Evolutionary conservation across 1,140 invertebrate genomes (phyloP).

Genomic region (Trachelipus rathkii): DNA sequence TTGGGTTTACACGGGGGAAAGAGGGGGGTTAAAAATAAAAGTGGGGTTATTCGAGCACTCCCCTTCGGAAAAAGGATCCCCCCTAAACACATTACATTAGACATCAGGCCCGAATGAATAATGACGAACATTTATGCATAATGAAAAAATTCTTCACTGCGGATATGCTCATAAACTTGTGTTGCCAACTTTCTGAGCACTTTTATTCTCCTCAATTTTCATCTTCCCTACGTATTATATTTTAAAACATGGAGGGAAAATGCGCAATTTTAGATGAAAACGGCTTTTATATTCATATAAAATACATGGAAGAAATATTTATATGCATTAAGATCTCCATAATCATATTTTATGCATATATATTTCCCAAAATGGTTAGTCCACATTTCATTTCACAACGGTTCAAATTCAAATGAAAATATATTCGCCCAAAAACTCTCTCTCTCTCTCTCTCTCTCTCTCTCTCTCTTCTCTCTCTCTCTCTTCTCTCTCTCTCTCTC

Average conservation of each 20-base stretch:
- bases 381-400: slow-evolving; percentile 3
- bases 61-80: neutral
- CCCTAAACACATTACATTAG: slow-evolving; percentile 37
- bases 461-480: too few relatives aligned
- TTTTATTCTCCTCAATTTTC: slow-evolving; percentile 35
- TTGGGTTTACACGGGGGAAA: too few relatives aligned
- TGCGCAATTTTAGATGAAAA: slow-evolving; percentile 13
- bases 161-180: slow-evolving; percentile 39
- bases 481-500: too few relatives aligned
- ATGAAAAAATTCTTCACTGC: slow-evolving; percentile 41
- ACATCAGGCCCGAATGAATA: slow-evolving; percentile 39
- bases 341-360: slow-evolving; percentile 11
- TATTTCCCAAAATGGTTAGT: slow-evolving; percentile 11
- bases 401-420: neutral
- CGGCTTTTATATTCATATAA: slow-evolving; percentile 13
- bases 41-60: too few relatives aligned
- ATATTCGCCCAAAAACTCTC: neutral
- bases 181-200: slow-evolving; percentile 34
- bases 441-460: too few relatives aligned
- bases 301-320: slow-evolving; percentile 12
- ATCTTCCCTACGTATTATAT: slow-evolving; percentile 12
- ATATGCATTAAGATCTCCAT: slow-evolving; percentile 8
- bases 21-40: too few relatives aligned
- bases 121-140: slow-evolving; percentile 41
- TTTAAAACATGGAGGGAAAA: slow-evolving; percentile 11